Conservation (phyloP, 1,140 invertebrate genomes). For the Hyles euphorbiae region DNA sequence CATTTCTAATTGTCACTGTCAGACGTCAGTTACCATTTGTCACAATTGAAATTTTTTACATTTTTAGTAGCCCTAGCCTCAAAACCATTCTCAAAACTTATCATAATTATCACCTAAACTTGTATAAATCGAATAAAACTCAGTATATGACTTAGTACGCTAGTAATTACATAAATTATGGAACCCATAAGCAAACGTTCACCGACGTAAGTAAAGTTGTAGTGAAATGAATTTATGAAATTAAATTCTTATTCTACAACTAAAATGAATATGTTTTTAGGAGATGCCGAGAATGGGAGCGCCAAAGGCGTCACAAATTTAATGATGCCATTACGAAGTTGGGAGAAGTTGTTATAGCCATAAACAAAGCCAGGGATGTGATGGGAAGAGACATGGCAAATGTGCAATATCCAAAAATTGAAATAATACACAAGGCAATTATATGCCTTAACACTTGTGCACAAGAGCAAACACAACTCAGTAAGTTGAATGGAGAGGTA, state of each 20-base stretch:
- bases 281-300: constrained; percentile 62
- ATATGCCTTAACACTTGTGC: constrained; percentile 49
- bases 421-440: constrained; percentile 65
- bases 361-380: constrained; percentile 43
- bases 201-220: constrained; percentile 26
- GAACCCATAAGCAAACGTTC: constrained; percentile 21
- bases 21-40: too few species aligned
- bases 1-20: too few species aligned
- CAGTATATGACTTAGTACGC: too few species aligned
- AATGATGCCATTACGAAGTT: constrained; percentile 63
- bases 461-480: constrained; percentile 54
- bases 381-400: constrained; percentile 38
- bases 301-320: constrained; percentile 58
- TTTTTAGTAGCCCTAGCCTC: too few species aligned
- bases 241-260: too few species aligned
- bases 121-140: too few species aligned
- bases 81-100: too few species aligned
- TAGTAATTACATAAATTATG: neutral
- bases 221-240: too few species aligned
- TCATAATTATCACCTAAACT: too few species aligned
- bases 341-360: constrained; percentile 52
- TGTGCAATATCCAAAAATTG: constrained; percentile 60
- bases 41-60: too few species aligned
- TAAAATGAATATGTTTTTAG: constrained; percentile 29
- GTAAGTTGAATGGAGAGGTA: constrained; percentile 38